A percentile compares a stretch with the other conserved stretches of the same genome.
Conservation (phyloP, 2,888 invertebrate genomes). For the Eupithecia insigniata region DNA sequence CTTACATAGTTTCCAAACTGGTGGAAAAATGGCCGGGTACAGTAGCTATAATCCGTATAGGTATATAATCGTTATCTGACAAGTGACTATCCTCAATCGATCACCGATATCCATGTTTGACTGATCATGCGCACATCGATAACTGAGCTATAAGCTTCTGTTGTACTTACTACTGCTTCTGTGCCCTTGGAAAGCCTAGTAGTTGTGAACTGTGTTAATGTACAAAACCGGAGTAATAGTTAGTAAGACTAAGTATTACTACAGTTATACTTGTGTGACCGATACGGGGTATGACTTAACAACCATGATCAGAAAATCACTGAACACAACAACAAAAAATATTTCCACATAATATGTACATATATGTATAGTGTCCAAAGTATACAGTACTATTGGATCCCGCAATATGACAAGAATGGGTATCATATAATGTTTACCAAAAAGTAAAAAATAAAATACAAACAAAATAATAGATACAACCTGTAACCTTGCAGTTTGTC, state of each 20-base stretch:
- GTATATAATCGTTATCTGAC: conserved; percentile 27
- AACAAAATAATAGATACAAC: too few relatives aligned
- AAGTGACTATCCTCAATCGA: conserved; percentile 38
- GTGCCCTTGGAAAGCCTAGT: not conserved
- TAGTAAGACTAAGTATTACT: too few relatives aligned
- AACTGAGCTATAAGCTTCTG: conserved; percentile 25
- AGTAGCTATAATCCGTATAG: not conserved
- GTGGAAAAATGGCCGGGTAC: conserved; percentile 1
- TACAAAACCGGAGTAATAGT: not conserved
- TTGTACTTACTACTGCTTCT: conserved; percentile 12
- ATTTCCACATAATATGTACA: too few relatives aligned
- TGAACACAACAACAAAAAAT: too few relatives aligned
- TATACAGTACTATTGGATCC: too few relatives aligned
- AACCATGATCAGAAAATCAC: not conserved
- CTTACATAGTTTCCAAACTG: not conserved
- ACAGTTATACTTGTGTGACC: too few relatives aligned
- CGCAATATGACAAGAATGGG: too few relatives aligned
- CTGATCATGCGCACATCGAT: conserved; percentile 32
- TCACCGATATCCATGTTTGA: conserved; percentile 37
- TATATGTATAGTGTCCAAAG: too few relatives aligned
- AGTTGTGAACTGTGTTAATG: not conserved
- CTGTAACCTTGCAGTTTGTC: not conserved
- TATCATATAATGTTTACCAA: too few relatives aligned
- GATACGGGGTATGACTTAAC: not conserved
- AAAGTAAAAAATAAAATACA: too few relatives aligned